Evolutionary conservation across 37 sponge, comb jelly and placozoan species (phyloP).

Genomic region (Aplysina aerophoba): DNA sequence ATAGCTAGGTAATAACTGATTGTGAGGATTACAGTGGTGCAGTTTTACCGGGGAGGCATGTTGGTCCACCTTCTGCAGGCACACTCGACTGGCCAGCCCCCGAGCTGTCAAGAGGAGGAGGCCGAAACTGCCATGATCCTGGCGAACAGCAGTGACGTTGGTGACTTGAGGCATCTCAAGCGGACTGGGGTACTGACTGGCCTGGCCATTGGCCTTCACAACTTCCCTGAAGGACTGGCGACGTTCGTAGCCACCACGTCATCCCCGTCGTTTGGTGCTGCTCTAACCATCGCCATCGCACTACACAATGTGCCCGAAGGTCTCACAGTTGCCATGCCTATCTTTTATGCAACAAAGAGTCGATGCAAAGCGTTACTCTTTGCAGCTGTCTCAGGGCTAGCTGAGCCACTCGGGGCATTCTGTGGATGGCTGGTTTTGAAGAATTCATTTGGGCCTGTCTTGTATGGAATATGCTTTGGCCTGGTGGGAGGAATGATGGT

Average conservation of each 20-base stretch:
- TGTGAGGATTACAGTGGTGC: no score
- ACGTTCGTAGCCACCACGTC: constrained; percentile 74
- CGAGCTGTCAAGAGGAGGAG: neutral
- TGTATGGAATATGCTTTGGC: constrained; percentile 66
- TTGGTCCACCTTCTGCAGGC: no score
- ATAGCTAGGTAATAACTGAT: no score
- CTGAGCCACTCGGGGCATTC: constrained; percentile 74
- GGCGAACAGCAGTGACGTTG: neutral
- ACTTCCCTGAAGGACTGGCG: constrained; percentile 80
- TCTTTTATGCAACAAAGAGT: constrained; percentile 78
- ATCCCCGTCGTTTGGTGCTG: constrained; percentile 62
- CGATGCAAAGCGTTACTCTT: constrained; percentile 67
- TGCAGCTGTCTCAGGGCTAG: constrained; percentile 67
- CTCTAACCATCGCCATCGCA: constrained; percentile 72
- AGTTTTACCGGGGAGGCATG: no score
- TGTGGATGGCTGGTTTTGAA: constrained; percentile 61
- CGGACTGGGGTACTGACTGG: constrained; percentile 40
- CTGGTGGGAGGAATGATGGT: constrained; percentile 82
- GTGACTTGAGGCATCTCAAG: neutral
- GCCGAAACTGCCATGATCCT: neutral
- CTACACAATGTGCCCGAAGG: constrained; percentile 80
- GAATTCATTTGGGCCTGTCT: constrained; percentile 60
- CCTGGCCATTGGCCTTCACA: constrained; percentile 75
- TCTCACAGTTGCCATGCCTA: constrained; percentile 74
- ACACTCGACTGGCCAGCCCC: no score